A percentile compares a stretch with the other conserved stretches of the same genome.
Evolutionary conservation across 2,113 vertebrate species (phyloP).

Genomic region (Puffinus mauretanicus): DNA sequence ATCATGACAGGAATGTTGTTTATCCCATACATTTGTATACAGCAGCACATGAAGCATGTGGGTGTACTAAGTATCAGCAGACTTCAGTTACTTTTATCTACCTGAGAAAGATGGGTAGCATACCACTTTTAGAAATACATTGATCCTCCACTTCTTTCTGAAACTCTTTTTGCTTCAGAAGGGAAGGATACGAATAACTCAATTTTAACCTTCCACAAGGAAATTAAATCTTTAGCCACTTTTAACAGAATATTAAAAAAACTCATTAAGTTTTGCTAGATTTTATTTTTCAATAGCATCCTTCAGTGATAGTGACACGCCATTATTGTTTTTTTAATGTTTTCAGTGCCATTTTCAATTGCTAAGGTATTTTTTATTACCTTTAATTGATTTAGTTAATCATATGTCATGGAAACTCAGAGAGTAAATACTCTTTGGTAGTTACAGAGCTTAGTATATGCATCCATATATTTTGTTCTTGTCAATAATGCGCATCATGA

Average conservation of each 20-base stretch:
- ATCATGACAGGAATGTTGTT: background rate
- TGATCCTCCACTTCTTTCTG: background rate
- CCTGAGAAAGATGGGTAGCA: background rate
- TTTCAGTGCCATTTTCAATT: background rate
- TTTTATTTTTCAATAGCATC: background rate
- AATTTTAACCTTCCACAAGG: background rate
- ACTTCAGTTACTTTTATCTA: background rate
- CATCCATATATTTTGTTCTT: background rate
- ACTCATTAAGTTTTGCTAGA: background rate
- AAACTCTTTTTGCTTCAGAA: background rate
- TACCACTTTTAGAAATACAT: background rate
- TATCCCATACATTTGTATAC: background rate
- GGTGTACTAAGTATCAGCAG: background rate
- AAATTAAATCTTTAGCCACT: background rate
- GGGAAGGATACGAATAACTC: background rate
- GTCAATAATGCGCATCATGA: background rate
- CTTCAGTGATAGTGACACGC: background rate
- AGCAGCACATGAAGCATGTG: background rate
- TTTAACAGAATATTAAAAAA: background rate
- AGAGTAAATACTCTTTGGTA: background rate
- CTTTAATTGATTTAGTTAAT: background rate
- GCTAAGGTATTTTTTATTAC: background rate
- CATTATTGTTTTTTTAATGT: background rate
- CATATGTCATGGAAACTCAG: background rate
- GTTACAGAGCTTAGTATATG: background rate